Base-by-base conservation (phyloP, 2,113 vertebrate genomes). In the Podarcis cretensis region DNA sequence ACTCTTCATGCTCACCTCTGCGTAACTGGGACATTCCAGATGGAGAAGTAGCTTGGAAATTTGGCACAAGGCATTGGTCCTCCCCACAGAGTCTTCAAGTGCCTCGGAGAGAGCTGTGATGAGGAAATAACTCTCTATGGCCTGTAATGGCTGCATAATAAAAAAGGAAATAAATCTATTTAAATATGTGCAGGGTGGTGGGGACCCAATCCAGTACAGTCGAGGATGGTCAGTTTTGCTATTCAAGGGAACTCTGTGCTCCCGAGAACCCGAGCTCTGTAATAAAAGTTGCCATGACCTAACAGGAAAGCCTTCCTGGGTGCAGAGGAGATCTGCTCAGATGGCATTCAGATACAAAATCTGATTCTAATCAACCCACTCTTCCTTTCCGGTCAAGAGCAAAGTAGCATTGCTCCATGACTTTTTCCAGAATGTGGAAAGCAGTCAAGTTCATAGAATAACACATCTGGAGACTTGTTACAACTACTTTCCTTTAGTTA, bases 121-220 rank as follows among this genome's bases (percentile, higher is more conserved):
- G 71, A 98, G 96, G 54, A 96, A 94, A 92, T 97, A 97, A 78
- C 96, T 96, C 92, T 98, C 97, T 80, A 98, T 89, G 83, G 98
- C 97, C 89, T 98, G 97, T 9, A 99, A 88, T 1, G 98, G 97
- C 99, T 99, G 27, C 37, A 5, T 1, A 54, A 57, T 2, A 88
- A 12, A 48, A 20, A 35, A n/a, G 32, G 80, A 37, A n/a, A 27
- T 2, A 78, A 54, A 30, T 14, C 25, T 25, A 30, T 27, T 27
- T 30, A 79, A 27, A 18, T 40, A 14, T 8, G n/a, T 12, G 63
- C 81, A 30, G 35, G 1, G 92, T 21, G 74, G 73, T 21, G 6
- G n/a, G n/a, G 21, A 63, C 14, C 37, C 8, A 63, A 14, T 63
- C 25, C 21, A 18, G 14, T 57, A 32, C 13, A 73, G 16, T 2